A percentile compares a stretch with the other conserved stretches of the same genome.
These are phyloP conservation scores for Styela plicata DNA, from an alignment of 23 tunicate species.

Conservation along the genomic window DNA sequence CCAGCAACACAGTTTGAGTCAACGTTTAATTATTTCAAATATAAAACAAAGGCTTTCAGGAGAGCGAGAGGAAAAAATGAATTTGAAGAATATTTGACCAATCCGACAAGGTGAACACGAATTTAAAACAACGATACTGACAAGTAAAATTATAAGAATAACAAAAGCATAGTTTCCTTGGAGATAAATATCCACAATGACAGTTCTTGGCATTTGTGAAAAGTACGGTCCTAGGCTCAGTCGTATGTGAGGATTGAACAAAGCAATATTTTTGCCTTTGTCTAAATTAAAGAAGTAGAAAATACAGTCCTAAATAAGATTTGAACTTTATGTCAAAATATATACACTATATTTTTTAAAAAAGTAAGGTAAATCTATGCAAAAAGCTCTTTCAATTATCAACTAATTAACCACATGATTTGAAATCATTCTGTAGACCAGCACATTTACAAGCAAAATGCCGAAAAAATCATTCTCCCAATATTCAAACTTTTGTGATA, in stretches of 20 bases:
- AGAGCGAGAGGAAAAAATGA: neutral
- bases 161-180: neutral
- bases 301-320: too few species aligned
- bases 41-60: neutral
- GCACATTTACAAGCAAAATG: too few species aligned
- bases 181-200: neutral
- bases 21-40: neutral
- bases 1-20: neutral
- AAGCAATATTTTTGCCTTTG: neutral
- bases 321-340: too few species aligned
- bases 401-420: neutral
- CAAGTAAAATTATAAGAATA: neutral
- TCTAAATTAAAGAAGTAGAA: neutral
- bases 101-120: neutral
- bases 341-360: too few species aligned
- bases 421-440: neutral
- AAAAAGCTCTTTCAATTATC: neutral
- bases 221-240: too few species aligned
- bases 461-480: too few species aligned
- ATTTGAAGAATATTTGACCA: neutral
- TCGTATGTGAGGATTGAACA: too few species aligned
- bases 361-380: too few species aligned
- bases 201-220: too few species aligned
- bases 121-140: neutral
- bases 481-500: too few species aligned